A percentile compares a stretch with the other conserved stretches of the same genome.
Evolutionary conservation across 2,797 vertebrate genomes (phyloP).

Genomic region (Pachyuromys duprasi): DNA sequence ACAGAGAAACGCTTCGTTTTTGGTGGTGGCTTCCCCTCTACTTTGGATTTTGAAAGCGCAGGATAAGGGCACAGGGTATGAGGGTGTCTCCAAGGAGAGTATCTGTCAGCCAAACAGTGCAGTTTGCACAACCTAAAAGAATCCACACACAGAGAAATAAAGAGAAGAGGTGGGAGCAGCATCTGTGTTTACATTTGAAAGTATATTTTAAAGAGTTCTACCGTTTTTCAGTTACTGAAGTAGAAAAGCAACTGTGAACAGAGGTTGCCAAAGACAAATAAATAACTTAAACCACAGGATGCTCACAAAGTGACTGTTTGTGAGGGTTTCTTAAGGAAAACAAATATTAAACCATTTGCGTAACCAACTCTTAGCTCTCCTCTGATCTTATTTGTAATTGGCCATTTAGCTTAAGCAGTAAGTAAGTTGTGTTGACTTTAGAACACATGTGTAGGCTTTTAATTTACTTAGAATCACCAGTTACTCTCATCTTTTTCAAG

Average conservation of each 20-base stretch:
- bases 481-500: neutral
- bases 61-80: neutral
- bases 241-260: neutral
- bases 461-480: neutral
- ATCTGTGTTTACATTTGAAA: neutral
- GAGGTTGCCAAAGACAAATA: conserved; percentile 33
- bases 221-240: neutral
- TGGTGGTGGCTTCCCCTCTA: neutral
- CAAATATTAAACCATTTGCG: conserved; percentile 4
- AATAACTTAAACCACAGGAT: neutral
- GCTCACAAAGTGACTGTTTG: neutral
- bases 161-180: neutral
- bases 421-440: neutral
- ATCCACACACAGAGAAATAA: neutral
- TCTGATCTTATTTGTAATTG: neutral
- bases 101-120: neutral
- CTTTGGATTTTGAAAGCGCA: neutral
- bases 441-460: neutral
- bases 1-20: neutral
- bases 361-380: neutral
- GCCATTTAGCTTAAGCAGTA: neutral
- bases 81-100: neutral
- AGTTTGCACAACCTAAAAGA: neutral
- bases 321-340: conserved; percentile 25
- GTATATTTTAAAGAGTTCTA: neutral